These are phyloP conservation scores for Seira musarum DNA, from an alignment of 2,888 invertebrate genomes.

Conservation along the genomic window DNA sequence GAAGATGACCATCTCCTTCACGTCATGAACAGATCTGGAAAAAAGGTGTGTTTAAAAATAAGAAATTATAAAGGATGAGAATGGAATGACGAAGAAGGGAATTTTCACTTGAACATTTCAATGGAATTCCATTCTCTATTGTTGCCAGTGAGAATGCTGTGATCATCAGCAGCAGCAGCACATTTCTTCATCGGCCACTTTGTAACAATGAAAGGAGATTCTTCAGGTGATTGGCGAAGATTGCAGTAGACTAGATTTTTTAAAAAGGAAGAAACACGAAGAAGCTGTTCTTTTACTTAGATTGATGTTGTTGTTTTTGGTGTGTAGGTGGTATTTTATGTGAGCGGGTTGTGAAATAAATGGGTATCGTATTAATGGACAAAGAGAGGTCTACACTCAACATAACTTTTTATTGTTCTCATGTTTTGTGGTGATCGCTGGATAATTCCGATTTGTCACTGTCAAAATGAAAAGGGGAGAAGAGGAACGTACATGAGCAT, in stretches of 20 bases:
- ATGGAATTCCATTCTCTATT: slow-evolving; percentile 14
- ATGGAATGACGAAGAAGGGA: not conserved
- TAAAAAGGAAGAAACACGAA: not conserved
- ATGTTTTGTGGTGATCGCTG: slow-evolving; percentile 24
- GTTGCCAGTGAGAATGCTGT: not conserved
- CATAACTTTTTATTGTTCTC: not conserved
- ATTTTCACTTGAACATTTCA: not conserved
- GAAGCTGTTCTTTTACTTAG: not conserved
- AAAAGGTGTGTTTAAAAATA: not conserved
- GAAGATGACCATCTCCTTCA: too few relatives aligned
- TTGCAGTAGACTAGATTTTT: not conserved
- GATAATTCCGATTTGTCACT: slow-evolving; percentile 40
- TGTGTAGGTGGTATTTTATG: slow-evolving; percentile 19
- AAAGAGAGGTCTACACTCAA: not conserved
- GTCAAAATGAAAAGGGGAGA: not conserved
- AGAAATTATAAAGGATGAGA: not conserved
- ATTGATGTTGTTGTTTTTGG: slow-evolving; percentile 8
- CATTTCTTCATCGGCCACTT: too few relatives aligned
- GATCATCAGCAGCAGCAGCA: slow-evolving; percentile 2
- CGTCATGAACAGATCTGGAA: slow-evolving; percentile 11
- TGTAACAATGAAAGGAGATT: not conserved
- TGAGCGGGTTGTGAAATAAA: slow-evolving; percentile 14
- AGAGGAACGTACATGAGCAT: too few relatives aligned
- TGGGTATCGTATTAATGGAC: not conserved
- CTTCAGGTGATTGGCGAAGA: slow-evolving; percentile 13